phyloP scores from a whole-genome alignment of 2,113 vertebrate species.

The Terrapene triunguis region DNA sequence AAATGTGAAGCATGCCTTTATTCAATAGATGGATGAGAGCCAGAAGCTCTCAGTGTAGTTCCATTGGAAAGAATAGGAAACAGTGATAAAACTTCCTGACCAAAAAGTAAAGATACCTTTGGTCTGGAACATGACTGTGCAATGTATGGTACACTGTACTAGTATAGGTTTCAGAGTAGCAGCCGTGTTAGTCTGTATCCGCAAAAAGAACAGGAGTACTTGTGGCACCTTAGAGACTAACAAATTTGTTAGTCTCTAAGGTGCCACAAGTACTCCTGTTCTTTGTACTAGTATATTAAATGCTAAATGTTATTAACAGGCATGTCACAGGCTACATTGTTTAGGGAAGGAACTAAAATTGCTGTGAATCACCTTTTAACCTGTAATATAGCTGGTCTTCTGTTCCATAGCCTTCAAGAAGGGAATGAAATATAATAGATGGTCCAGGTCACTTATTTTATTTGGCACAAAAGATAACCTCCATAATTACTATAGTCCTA shows the following conservation, averaged over 20 bases:
- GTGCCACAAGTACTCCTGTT: too few species aligned
- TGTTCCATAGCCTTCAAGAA: conserved; percentile 33
- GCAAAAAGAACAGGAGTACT: too few species aligned
- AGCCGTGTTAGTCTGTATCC: too few species aligned
- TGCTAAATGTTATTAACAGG: neutral
- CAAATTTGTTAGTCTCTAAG: too few species aligned
- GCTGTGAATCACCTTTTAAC: neutral
- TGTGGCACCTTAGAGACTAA: too few species aligned
- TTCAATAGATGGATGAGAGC: conserved; percentile 43
- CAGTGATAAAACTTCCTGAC: conserved; percentile 22
- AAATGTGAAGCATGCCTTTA: conserved; percentile 37
- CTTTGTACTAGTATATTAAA: conserved; percentile 25
- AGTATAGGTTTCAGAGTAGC: too few species aligned
- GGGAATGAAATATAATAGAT: conserved; percentile 14
- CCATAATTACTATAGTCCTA: neutral
- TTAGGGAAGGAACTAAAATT: neutral
- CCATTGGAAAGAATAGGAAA: conserved; percentile 37
- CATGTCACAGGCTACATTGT: neutral
- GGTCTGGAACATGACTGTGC: neutral
- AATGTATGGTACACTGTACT: neutral
- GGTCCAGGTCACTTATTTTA: conserved; percentile 7
- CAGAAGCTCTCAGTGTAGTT: neutral
- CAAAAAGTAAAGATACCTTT: conserved; percentile 5
- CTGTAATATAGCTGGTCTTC: neutral
- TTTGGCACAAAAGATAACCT: neutral